Base-by-base conservation (phyloP, 2,888 invertebrate genomes). In the Ochropacha duplaris region DNA sequence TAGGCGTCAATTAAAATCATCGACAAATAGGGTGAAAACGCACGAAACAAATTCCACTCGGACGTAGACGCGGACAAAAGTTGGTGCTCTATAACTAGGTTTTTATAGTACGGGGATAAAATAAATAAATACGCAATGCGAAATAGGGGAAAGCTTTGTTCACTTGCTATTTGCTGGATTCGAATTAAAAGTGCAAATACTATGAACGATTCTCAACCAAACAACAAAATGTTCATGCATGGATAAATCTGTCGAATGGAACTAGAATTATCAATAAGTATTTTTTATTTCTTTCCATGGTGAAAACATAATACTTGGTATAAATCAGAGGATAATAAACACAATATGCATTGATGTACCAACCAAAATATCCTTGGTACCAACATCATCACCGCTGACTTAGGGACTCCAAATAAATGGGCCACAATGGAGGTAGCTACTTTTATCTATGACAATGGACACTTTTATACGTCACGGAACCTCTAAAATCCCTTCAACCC, bases 391-490 rank as follows among this genome's bases (percentile, higher is more conserved):
- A 19, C 19, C 16, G 44, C 16, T 39, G 39, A 44, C 19, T 44
- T 19, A 31, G 12, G 52, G 34, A 26, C 59, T 51, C 62, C 57
- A 63, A 61, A 56, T 61, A 63, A 51, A 49, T 60, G 54, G 22
- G 54, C 50, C 57, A 57, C 59, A 60, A 69, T 65, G 66, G 64
- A 68, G 61, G 59, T 52, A 39, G 39, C 44, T 44, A n/a, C 44
- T 44, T 44, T 44, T 44, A 44, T 19, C 44, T 44, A 5, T 19
- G 44, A 44, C 44, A 44, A 44, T 44, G 44, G 44, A 44, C 44
- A 9, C 44, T 44, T 44, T 16, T 44, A 44, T 44, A 44, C 44
- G 19, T 8, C 19, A 44, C 16, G 44, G 19, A 44, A 44, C 19
- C 19, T 19, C 44, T 44, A 44, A 44, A 16, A 44, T 19, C 19